Percentiles rank a stretch among this genome's conserved stretches.
Evolutionary conservation across 2,888 invertebrate species (phyloP).

Genomic region (Choreutis nemorana): DNA sequence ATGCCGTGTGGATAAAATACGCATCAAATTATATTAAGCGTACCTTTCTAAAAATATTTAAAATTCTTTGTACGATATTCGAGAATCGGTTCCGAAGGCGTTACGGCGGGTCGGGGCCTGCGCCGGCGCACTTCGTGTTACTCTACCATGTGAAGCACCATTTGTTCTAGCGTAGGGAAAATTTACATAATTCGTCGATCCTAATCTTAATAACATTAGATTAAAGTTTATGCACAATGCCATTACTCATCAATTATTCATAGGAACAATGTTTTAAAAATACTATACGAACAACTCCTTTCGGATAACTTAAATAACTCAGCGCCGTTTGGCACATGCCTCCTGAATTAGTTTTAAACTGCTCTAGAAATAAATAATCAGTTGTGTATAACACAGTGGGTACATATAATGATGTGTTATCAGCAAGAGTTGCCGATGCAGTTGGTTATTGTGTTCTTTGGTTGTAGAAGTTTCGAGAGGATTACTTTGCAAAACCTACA

Average conservation of each 20-base stretch:
- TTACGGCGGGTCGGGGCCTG: no score
- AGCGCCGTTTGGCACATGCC: constrained; percentile 60
- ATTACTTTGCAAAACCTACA: background rate
- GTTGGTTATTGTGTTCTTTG: no score
- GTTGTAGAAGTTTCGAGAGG: constrained; percentile 4
- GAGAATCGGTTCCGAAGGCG: no score
- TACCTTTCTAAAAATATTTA: no score
- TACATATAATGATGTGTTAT: no score
- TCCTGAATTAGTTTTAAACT: no score
- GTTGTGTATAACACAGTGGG: no score
- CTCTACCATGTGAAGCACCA: constrained; percentile 64
- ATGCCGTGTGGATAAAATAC: no score
- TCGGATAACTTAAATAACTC: constrained; percentile 48
- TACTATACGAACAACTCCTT: constrained; percentile 51
- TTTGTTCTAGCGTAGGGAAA: constrained; percentile 66
- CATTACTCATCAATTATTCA: constrained; percentile 42
- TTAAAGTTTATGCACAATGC: constrained; percentile 46
- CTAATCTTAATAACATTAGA: constrained; percentile 55
- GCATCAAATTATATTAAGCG: no score
- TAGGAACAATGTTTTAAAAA: constrained; percentile 62
- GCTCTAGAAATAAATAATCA: constrained; percentile 45
- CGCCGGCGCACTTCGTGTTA: constrained; percentile 23
- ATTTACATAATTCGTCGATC: constrained; percentile 59
- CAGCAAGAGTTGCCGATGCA: no score
- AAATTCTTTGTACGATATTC: no score